Percentiles rank a stretch among this genome's conserved stretches.
Conservation (phyloP, 2,888 invertebrate genomes). For the Operophtera brumata region DNA sequence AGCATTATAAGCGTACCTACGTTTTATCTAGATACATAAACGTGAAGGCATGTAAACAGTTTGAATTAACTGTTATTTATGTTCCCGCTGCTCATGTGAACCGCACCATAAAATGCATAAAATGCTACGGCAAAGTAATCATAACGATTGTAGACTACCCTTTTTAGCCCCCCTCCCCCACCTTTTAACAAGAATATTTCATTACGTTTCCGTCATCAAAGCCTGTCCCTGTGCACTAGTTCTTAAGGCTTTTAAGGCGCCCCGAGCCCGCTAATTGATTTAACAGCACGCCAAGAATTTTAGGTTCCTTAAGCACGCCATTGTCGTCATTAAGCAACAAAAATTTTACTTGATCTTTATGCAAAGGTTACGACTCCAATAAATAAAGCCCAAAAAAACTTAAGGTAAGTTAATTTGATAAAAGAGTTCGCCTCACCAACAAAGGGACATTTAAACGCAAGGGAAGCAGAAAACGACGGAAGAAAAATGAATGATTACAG, state of each 20-base stretch:
- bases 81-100: background rate
- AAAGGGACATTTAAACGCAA: conserved; percentile 74
- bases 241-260: conserved; percentile 52
- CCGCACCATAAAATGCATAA: background rate
- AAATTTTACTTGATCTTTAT: conserved; percentile 36
- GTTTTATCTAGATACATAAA: background rate
- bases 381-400: conserved; percentile 40
- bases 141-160: conserved; percentile 10
- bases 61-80: background rate
- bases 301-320: conserved; percentile 53
- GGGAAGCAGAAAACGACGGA: conserved; percentile 76
- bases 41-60: background rate
- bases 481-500: conserved; percentile 81
- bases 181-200: conserved; percentile 23
- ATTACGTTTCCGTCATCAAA: conserved; percentile 25
- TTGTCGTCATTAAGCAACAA: conserved; percentile 43
- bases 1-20: too few relatives aligned
- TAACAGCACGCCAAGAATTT: conserved; percentile 54
- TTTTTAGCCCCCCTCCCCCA: background rate
- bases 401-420: conserved; percentile 61
- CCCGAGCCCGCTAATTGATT: conserved; percentile 56
- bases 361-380: conserved; percentile 32
- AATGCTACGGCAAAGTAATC: conserved; percentile 7
- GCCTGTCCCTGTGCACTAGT: conserved; percentile 38
- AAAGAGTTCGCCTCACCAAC: conserved; percentile 64